Conservation (phyloP, 2,113 vertebrate species). For the Fulica atra region DNA sequence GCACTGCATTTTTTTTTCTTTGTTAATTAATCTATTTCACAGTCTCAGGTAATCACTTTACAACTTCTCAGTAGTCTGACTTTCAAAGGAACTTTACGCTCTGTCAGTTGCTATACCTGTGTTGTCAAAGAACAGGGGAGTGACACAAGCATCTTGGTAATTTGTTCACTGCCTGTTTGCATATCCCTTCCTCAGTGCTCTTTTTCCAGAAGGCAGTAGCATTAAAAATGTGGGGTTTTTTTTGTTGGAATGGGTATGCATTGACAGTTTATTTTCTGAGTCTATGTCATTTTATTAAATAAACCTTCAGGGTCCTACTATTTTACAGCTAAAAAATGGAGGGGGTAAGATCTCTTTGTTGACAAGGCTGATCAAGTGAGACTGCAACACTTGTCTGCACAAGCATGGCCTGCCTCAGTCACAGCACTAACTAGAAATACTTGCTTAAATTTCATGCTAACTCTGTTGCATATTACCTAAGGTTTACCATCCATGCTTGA, state of each 20-base stretch:
- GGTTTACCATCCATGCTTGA: neutral
- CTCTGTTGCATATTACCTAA: neutral
- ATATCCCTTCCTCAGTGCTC: neutral
- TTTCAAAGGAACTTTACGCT: slow-evolving; percentile 26
- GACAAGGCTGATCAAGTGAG: slow-evolving; percentile 59
- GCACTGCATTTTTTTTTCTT: slow-evolving; percentile 19
- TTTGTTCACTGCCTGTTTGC: neutral
- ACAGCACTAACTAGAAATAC: slow-evolving; percentile 15
- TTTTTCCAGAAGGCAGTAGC: neutral
- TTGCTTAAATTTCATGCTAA: slow-evolving; percentile 4
- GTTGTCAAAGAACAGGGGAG: neutral
- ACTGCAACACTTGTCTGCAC: slow-evolving; percentile 14
- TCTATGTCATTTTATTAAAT: slow-evolving; percentile 40
- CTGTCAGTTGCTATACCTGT: neutral
- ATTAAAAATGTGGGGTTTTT: neutral
- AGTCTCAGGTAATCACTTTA: slow-evolving; percentile 57
- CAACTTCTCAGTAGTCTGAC: neutral
- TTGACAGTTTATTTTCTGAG: neutral
- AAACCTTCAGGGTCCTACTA: slow-evolving; percentile 33
- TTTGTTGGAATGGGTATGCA: neutral
- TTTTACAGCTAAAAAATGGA: slow-evolving; percentile 53
- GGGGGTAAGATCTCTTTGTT: slow-evolving; percentile 31
- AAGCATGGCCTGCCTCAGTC: slow-evolving; percentile 49
- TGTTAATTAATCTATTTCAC: slow-evolving; percentile 69
- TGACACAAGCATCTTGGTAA: neutral